Base-by-base conservation (phyloP, 2,888 invertebrate species). In the Linhomoeus sp. region DNA sequence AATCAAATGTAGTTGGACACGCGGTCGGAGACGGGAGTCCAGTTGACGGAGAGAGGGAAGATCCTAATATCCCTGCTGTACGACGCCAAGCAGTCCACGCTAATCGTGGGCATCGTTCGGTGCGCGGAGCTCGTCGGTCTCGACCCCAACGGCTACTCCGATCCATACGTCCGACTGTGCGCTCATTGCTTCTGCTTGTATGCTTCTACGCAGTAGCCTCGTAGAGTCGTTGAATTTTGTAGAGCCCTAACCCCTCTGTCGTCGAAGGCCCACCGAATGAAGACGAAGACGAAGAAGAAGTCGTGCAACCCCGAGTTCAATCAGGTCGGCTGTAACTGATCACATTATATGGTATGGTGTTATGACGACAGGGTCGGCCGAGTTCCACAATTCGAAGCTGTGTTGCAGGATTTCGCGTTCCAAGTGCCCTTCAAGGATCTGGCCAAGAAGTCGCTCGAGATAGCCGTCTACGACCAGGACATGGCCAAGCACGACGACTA, bases 161-260 rank as follows among this genome's bases (percentile, higher is more conserved):
- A 90, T 72, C 88, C 90, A 1, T 90, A 86, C 69, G 86, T 88
- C 46, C 88, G 87, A 75, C 69, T 90, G 82, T 87, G 70, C 76
- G 79, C 59, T 0, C 24, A 2, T 19, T 14, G 25, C 36, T 22
- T 37, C 17, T 24, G 17, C 29, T n/a, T 25, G 17, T 12, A 37
- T 19, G 37, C 37, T 5, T 7, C 19, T 5, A n/a, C 37, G 17
- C 7, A 3, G 19, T 5, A 37, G 7, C 5, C 19, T 37, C 12
- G 5, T 17, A 37, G 12, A 3, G 37, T 37, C 17, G 12, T n/a
- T n/a, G n/a, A n/a, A n/a, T n/a, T 5, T 71, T 67, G 33, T 68
- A 85, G 85, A 36, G 81, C 84, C 65, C 69, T 87, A 52, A 80
- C 81, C 54, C 85, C 86, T 2, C 82, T 83, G 62, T 77, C 79